Evolutionary conservation across 1,140 invertebrate species (phyloP).

Genomic region (Apocrypta bakeri): DNA sequence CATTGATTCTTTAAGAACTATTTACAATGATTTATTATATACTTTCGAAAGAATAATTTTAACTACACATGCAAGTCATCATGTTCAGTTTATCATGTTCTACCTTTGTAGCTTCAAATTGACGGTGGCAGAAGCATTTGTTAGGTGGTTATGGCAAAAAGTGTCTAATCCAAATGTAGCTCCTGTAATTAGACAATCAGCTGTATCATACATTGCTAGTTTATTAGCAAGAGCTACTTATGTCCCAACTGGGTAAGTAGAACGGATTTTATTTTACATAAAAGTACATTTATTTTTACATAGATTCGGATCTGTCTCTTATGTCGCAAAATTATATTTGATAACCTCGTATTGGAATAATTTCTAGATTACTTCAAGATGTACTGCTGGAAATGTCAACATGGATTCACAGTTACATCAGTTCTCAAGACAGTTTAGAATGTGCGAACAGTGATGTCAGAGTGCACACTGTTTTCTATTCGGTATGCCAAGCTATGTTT

Average conservation of each 20-base stretch:
- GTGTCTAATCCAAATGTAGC: conserved; percentile 80
- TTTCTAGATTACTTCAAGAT: conserved; percentile 78
- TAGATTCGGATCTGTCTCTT: no score
- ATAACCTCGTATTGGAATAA: conserved; percentile 4
- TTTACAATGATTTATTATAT: conserved; percentile 75
- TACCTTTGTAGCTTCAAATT: conserved; percentile 83
- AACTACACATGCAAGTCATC: conserved; percentile 82
- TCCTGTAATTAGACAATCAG: conserved; percentile 80
- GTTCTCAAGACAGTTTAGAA: conserved; percentile 75
- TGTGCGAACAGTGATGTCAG: conserved; percentile 74
- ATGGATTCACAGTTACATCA: conserved; percentile 87
- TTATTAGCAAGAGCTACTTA: conserved; percentile 82
- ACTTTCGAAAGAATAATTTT: conserved; percentile 85
- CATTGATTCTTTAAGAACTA: conserved; percentile 68
- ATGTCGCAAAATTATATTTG: background rate
- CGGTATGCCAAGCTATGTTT: conserved; percentile 92
- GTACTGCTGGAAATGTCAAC: conserved; percentile 79
- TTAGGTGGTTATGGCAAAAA: conserved; percentile 85
- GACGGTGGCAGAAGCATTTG: conserved; percentile 80
- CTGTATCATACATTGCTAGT: conserved; percentile 85
- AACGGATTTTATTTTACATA: background rate
- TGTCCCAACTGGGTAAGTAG: conserved; percentile 79
- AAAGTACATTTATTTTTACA: no score
- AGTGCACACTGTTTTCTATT: conserved; percentile 90
- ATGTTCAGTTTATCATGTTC: conserved; percentile 88